Base-by-base conservation (phyloP, 30 jellyfish, hydroid and myxozoan species). In the Aurelia sp. region DNA sequence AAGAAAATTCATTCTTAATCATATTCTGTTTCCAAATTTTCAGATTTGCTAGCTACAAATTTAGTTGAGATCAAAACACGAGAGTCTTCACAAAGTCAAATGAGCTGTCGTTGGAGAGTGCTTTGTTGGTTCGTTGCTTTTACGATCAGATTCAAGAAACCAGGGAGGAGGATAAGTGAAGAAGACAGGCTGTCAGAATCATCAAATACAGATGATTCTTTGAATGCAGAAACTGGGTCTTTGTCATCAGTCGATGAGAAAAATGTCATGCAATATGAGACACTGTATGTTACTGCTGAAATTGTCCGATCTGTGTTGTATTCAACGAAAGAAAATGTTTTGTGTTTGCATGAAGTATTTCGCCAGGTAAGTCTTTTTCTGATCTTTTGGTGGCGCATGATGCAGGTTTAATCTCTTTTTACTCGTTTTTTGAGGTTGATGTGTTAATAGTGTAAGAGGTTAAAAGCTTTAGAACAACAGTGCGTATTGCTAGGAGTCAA, bases 101-200 rank as follows among this genome's bases (percentile, higher is more conserved):
- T 69, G 92, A 82, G 63, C 30, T 94, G 99, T 78, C 96, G 91
- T 20, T 80, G 97, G 82, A 95, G 98, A 18, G 97, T 94, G 8
- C 90, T 94, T 21, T 66, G 90, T 68, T 94, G 99, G 99, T 76
- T 94, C 30, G 88, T 89, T 58, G 97, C 95, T n/a, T 94, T 94
- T 87, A 84, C 97, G 15, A 61, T 85, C 19, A 63, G 94, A 19
- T 76, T 88, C 66, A 88, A 67, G 64, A 83, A 83, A 63, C 91
- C 83, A 44, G 55, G 55, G 76, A 67, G 80, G 62, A 67, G 81
- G n/a, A 48, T 64, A 24, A 76, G 58, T 47, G 91, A 66, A 18
- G 92, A 82, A 17, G 90, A 87, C 65, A 52, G 77, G 20, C 13
- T 61, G 60, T 63, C 96, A 11, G 92, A 64, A 65, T 74, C 95